Conservation (phyloP, 2,113 vertebrate species). For the Urocynchramus pylzowi region DNA sequence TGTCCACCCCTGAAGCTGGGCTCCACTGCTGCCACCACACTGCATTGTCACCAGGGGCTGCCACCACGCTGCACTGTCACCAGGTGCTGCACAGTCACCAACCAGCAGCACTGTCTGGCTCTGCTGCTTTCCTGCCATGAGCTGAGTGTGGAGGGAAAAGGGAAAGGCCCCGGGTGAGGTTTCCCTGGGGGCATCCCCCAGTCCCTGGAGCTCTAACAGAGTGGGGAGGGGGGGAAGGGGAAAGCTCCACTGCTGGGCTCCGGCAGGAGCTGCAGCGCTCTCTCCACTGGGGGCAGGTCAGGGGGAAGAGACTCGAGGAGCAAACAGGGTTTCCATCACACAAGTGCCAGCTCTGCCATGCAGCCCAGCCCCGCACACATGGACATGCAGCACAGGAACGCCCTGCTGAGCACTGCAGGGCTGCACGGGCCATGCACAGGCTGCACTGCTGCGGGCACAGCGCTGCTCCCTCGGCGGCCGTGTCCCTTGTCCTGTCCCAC, state of each 20-base stretch:
- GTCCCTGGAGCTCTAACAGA: not conserved
- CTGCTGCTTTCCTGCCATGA: not conserved
- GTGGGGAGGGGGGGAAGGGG: not conserved
- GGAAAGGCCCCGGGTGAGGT: not conserved
- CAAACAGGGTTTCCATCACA: not conserved
- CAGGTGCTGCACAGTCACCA: not conserved
- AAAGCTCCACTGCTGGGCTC: not conserved
- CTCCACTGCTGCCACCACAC: not conserved
- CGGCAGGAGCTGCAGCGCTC: not conserved
- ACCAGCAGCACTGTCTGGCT: not conserved
- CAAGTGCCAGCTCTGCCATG: not conserved
- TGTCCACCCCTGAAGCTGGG: not conserved
- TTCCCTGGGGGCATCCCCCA: not conserved
- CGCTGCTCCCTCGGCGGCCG: not conserved
- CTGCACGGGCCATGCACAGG: not conserved
- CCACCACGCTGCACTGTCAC: rapidly evolving
- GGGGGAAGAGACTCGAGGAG: not conserved
- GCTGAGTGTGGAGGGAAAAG: rapidly evolving
- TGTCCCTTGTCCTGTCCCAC: not conserved
- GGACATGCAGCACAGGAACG: not conserved
- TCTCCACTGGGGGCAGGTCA: rapidly evolving
- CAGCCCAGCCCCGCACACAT: not conserved
- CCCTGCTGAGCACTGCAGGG: not conserved
- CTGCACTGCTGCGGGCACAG: not conserved
- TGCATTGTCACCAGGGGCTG: not conserved